Evolutionary conservation across 2,113 vertebrate species (phyloP).

Genomic region (Cavia porcellus): DNA sequence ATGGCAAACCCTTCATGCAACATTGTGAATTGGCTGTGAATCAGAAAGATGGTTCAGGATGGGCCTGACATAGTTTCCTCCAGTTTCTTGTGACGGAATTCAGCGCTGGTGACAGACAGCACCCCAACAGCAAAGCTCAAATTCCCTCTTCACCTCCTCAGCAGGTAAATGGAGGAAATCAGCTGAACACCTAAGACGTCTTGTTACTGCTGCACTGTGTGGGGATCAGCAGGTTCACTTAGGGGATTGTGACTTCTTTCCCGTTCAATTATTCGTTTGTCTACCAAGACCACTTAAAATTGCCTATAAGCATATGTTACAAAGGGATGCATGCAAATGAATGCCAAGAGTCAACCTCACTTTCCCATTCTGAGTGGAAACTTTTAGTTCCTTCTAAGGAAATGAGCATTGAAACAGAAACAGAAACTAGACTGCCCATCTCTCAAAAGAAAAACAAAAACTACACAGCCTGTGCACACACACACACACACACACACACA

Average conservation of each 20-base stretch:
- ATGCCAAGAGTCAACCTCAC: neutral
- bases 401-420: conserved; percentile 28
- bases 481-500: neutral
- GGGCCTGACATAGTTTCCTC: conserved; percentile 71
- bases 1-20: conserved; percentile 78
- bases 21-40: conserved; percentile 71
- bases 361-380: neutral
- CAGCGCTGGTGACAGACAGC: conserved; percentile 18
- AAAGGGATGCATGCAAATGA: conserved; percentile 61
- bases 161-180: neutral
- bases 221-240: conserved; percentile 14
- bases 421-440: neutral
- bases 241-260: conserved; percentile 69
- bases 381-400: conserved; percentile 34
- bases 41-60: conserved; percentile 70
- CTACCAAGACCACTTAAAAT: conserved; percentile 72
- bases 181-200: neutral
- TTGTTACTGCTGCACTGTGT: neutral
- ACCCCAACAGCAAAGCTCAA: neutral
- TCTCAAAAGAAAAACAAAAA: neutral
- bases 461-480: neutral
- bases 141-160: neutral
- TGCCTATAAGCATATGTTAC: conserved; percentile 68
- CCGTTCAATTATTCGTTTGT: conserved; percentile 62
- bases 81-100: conserved; percentile 25